Base-by-base conservation (phyloP, 1,140 invertebrate genomes). In the Laupala kohalensis region DNA sequence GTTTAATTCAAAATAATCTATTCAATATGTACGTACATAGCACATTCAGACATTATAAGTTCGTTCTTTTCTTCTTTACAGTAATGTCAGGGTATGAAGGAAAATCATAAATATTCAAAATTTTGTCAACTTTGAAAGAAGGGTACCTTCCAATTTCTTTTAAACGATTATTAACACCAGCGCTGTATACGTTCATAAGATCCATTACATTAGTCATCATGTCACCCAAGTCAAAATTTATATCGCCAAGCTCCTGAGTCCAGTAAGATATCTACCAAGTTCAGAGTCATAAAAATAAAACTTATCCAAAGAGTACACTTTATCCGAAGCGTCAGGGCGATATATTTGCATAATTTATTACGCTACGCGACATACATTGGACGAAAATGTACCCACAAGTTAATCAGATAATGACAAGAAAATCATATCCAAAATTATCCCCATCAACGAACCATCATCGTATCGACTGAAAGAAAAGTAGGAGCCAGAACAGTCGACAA, bases 261-360 rank as follows among this genome's bases (percentile, higher is more conserved):
- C 94, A 24, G 88, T 80, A 63, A 92, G 86, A 77, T 94, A 90
- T 80, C 97, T 93, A 25, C 90, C 86, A 81, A 91, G 93, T 84
- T 98, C 95, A 2, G 96, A 96, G n/a, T 96, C 96, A 80, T 94
- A 98, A 81, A 98, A 99, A 82, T 97, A 98, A 76, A 97, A 93
- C 80, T 98, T 96, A 81, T 99, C 96, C 27, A 99, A 83, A 2
- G 95, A 97, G 74, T 89, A 86, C 80, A 95, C 97, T 69, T 86
- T 85, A 75, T 89, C 79, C 0, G 94, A 87, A 0, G 93, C 94
- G 83, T 98, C 95, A 19, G 88, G 85, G 76, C 93, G 87, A 75
- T 92, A 85, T 0, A 89, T 90, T 81, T 97, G 96, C 94, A 98
- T 98, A 70, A 98, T 88, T 82, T 99, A 96, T 81, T 98, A 99